Base-by-base conservation (phyloP, 1,140 invertebrate genomes). In the Oppia nitens region DNA sequence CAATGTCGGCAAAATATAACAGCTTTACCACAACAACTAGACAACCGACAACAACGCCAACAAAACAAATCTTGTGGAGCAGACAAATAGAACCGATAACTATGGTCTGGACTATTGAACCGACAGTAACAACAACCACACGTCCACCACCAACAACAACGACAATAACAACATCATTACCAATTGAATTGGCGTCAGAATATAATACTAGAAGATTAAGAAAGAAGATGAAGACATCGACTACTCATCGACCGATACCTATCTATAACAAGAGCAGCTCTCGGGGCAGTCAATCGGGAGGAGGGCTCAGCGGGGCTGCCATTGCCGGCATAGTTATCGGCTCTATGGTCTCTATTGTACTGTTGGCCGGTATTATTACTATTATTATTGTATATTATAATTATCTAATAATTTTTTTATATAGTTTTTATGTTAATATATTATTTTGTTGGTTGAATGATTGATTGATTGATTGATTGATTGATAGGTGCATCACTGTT, bases 291-390 rank as follows among this genome's bases (percentile, higher is more conserved):
- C 17, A n/a, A 4, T 21, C 47, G 3, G 49, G 50, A n/a, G 20
- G 23, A 9, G 3, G 45, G 17, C 26, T 58, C 32, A 47, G 29
- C 24, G n/a, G 55, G 28, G 12, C 60, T 17, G 56, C 51, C 26
- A 57, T 57, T 21, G 47, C 56, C 2, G 90, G 91, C 25, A 95
- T 84, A 54, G 63, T 60, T 23, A 61, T 64, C 20, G 20, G 51
- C 14, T 64, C 63, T 20, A 47, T 60, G 54, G 63, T 61, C 24
- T 57, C 51, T 20, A 25, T 59, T 9, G 26, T 21, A 50, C 59
- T 64, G 20, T 32, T 61, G 26, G 47, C 60, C 58, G 60, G 60
- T 61, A 58, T 45, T 40, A 9, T 40, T 9, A 17, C 32, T 40
- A 40, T 9, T n/a, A n/a, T n/a, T n/a, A n/a, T n/a, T n/a, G n/a